phyloP scores from a whole-genome alignment of 1,140 invertebrate species.

The Frieseomelitta varia region DNA sequence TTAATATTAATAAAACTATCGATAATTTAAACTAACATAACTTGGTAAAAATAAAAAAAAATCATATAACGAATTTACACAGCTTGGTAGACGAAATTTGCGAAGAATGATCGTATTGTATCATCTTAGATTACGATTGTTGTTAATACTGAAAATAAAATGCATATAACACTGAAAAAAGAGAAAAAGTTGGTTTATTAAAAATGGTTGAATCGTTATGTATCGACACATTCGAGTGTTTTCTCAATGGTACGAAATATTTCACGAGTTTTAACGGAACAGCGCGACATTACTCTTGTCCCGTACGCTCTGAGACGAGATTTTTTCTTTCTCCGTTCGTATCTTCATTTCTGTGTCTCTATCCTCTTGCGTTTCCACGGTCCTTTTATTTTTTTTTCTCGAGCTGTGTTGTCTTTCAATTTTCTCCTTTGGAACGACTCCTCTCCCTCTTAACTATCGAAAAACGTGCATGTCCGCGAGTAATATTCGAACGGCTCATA shows the following conservation, averaged over 20 bases:
- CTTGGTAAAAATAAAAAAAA: too few species aligned
- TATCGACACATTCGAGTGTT: conserved; percentile 16
- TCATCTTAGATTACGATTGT: too few species aligned
- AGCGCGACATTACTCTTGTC: conserved; percentile 40
- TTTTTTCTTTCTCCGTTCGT: conserved; percentile 10
- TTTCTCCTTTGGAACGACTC: not conserved
- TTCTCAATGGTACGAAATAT: conserved; percentile 18
- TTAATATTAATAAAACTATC: too few species aligned
- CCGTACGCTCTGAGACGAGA: conserved; percentile 22
- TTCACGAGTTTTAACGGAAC: conserved; percentile 28
- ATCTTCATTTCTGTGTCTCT: conserved; percentile 40
- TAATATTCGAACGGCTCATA: not conserved
- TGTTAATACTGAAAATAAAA: not conserved
- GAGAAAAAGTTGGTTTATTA: not conserved
- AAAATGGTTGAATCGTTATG: conserved; percentile 3
- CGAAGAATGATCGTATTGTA: too few species aligned
- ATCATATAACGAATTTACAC: too few species aligned
- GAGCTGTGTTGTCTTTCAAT: conserved; percentile 39
- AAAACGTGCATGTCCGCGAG: not conserved
- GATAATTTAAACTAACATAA: too few species aligned
- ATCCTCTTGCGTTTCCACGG: conserved; percentile 5
- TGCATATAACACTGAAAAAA: too few species aligned
- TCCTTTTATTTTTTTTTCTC: conserved; percentile 18
- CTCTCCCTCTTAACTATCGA: not conserved
- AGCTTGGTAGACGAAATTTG: too few species aligned